Evolutionary conservation across 2,797 vertebrate species (phyloP).

Genomic region (Cossypha caffra): DNA sequence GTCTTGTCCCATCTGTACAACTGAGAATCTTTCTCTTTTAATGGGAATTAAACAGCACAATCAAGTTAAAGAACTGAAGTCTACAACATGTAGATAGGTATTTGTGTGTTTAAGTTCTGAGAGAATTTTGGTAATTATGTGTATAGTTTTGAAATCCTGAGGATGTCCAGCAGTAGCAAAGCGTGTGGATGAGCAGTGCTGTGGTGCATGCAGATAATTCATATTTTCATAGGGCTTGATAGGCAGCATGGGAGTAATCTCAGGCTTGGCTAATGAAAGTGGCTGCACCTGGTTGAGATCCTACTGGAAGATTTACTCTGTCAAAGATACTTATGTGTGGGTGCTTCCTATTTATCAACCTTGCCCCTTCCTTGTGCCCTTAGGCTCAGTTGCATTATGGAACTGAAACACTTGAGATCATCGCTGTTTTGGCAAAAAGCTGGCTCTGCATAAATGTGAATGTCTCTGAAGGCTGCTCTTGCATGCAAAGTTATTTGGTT

Average conservation of each 20-base stretch:
- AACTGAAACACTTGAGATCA: background rate
- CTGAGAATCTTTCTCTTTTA: background rate
- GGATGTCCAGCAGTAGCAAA: background rate
- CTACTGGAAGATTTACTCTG: conserved; percentile 38
- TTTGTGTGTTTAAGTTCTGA: background rate
- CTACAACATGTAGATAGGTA: background rate
- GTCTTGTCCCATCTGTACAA: background rate
- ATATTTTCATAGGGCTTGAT: conserved; percentile 28
- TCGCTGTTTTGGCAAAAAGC: background rate
- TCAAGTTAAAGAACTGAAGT: background rate
- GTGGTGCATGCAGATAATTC: background rate
- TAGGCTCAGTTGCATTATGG: background rate
- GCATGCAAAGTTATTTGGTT: background rate
- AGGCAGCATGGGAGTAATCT: conserved; percentile 44
- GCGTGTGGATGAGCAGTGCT: background rate
- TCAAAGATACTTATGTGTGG: background rate
- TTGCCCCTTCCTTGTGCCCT: background rate
- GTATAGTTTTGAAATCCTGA: background rate
- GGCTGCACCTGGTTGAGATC: conserved; percentile 52
- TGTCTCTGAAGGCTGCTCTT: background rate
- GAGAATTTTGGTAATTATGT: background rate
- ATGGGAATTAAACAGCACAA: background rate
- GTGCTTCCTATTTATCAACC: background rate
- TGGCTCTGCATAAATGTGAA: background rate
- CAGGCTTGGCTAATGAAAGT: conserved; percentile 34